These are phyloP conservation scores for Xenopus borealis DNA, from an alignment of 2,113 vertebrate genomes.

Conservation along the genomic window DNA sequence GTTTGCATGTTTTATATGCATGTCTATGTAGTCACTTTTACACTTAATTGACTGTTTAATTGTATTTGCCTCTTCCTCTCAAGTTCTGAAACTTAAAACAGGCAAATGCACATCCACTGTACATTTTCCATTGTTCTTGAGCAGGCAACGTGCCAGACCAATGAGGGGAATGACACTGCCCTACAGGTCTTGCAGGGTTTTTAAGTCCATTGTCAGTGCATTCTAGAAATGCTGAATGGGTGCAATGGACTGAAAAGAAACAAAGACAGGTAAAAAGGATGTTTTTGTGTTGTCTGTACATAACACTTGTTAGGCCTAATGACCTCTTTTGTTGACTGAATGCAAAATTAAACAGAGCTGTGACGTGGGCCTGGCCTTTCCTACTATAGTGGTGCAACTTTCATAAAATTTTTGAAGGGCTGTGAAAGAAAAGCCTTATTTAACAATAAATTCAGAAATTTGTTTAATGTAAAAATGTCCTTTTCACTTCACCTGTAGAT, in stretches of 20 bases:
- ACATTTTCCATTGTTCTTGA: conserved; percentile 30
- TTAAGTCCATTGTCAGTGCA: not conserved
- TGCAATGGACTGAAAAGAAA: not conserved
- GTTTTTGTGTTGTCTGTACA: not conserved
- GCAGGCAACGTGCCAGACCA: conserved; percentile 12
- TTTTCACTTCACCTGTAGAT: too few species aligned
- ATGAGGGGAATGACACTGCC: not conserved
- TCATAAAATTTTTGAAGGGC: not conserved
- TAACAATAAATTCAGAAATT: not conserved
- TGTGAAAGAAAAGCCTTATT: not conserved
- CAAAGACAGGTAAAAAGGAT: conserved; percentile 13
- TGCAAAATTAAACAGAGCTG: not conserved
- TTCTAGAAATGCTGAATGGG: conserved; percentile 19
- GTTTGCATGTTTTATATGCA: conserved; percentile 5
- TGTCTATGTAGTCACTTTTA: conserved; percentile 8
- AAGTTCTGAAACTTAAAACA: conserved; percentile 11
- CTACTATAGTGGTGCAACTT: not conserved
- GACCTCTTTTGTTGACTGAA: not conserved
- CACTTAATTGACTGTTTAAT: conserved; percentile 5
- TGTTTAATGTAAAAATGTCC: too few species aligned
- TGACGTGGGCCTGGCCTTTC: not conserved
- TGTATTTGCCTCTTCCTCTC: not conserved
- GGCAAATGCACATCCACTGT: conserved; percentile 22
- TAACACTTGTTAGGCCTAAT: not conserved
- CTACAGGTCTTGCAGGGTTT: conserved; percentile 37